Evolutionary conservation across 2,888 invertebrate genomes (phyloP).

Genomic region (Andrena chrysosceles): DNA sequence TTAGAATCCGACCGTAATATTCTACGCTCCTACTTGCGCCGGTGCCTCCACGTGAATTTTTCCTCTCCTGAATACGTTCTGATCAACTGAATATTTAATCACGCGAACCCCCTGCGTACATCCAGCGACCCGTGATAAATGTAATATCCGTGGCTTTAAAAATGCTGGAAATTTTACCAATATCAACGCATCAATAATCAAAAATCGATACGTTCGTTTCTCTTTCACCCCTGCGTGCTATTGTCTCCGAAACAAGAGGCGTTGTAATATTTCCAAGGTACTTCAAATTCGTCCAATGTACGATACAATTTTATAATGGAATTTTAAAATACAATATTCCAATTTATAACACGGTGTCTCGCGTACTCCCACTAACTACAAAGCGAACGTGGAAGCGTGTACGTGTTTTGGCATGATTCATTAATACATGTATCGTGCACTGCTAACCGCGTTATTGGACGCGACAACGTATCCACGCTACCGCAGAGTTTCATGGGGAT

Average conservation of each 20-base stretch:
- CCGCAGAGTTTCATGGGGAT: conserved; percentile 63
- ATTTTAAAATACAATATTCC: not conserved
- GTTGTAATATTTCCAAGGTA: not conserved
- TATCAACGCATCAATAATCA: not conserved
- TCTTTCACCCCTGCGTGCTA: not conserved
- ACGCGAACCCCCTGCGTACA: conserved; percentile 37
- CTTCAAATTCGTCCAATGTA: not conserved
- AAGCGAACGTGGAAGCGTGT: not conserved
- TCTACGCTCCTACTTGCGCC: conserved; percentile 10
- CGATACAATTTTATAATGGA: not conserved
- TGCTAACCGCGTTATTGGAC: conserved; percentile 42
- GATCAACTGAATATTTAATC: conserved; percentile 73
- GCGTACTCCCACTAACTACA: not conserved
- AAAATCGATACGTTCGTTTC: conserved; percentile 6
- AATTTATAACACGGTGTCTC: not conserved
- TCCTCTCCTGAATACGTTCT: conserved; percentile 42
- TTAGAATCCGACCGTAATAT: conserved; percentile 58
- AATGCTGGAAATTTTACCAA: conserved; percentile 23
- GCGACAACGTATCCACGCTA: conserved; percentile 38
- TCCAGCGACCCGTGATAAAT: conserved; percentile 59
- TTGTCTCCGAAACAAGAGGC: not conserved
- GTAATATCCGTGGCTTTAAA: conserved; percentile 32
- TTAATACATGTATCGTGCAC: conserved; percentile 3
- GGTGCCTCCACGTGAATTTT: conserved; percentile 10
- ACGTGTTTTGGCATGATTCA: not conserved